Evolutionary conservation across 2,797 vertebrate species (phyloP).

Genomic region (Phalanger gymnotis): DNA sequence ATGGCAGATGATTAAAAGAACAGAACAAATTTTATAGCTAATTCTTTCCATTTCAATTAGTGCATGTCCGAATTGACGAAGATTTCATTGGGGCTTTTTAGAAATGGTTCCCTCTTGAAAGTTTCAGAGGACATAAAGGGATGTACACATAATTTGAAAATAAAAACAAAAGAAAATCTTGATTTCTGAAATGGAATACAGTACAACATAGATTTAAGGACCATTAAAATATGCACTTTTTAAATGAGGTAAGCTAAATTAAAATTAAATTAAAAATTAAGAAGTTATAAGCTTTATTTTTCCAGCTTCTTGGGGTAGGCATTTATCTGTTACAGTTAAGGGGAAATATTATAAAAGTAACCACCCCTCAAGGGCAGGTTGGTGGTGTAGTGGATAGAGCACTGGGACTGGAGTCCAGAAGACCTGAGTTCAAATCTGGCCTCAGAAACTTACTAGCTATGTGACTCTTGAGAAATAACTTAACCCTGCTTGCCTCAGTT

Average conservation of each 20-base stretch:
- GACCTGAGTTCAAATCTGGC: background rate
- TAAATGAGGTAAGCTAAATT: background rate
- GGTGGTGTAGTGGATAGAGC: background rate
- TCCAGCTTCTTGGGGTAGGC: background rate
- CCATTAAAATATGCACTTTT: background rate
- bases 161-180: background rate
- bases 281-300: background rate
- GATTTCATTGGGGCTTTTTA: background rate
- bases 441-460: background rate
- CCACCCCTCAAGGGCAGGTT: background rate
- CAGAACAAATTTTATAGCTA: background rate
- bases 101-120: background rate
- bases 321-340: background rate
- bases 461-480: background rate
- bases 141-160: background rate
- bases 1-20: background rate
- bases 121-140: background rate
- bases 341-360: background rate
- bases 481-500: background rate
- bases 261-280: no score
- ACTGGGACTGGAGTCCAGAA: background rate
- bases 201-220: background rate
- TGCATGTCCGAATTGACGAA: background rate
- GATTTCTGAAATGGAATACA: background rate
- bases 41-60: background rate